Base-by-base conservation (phyloP, 2,888 invertebrate genomes). In the Ophioninae sp. region DNA sequence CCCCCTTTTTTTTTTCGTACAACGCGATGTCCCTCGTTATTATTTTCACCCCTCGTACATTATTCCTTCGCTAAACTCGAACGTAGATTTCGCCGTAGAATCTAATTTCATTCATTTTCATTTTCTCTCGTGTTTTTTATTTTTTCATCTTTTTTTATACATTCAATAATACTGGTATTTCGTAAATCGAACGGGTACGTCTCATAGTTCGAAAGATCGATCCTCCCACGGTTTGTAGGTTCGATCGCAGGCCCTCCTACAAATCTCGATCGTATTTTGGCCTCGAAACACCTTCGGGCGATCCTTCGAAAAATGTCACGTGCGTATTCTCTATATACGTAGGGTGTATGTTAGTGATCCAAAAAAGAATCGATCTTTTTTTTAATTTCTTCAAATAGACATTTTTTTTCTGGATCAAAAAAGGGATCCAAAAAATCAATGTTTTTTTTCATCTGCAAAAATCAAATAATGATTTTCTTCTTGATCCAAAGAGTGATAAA, bases 161-260 rank as follows among this genome's bases (percentile, higher is more conserved):
- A 93, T 90, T 93, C 90, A 79, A 92, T 93, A 93, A 93, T 93
- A 93, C 93, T 93, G 92, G 91, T 93, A 92, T 90, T 91, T 91
- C 89, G 79, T 85, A 90, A 88, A 86, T 88, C 87, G 89, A 88
- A 87, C 87, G 87, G 86, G 85, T 80, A 75, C 81, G 79, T 56
- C 83, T 69, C 77, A 86, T 88, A 85, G 79, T 86, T 84, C 86
- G 86, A 78, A 86, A 82, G 85, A 86, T 87, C 86, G 82, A 85
- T 82, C 37, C 50, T 37, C 23, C 64, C 37, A 50, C 10, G 37
- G 64, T 39, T 79, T 61, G 57, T 21, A 10, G 57, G 67, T 41
- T 50, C 39, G 56, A 56, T 37, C 39, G 37, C 59, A 44, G 44
- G 5, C 0, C 10, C 64, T 44, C 17, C 41, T 61, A 8, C 6